Base-by-base conservation (phyloP, 2,797 vertebrate species). In the Tamandua tetradactyla region DNA sequence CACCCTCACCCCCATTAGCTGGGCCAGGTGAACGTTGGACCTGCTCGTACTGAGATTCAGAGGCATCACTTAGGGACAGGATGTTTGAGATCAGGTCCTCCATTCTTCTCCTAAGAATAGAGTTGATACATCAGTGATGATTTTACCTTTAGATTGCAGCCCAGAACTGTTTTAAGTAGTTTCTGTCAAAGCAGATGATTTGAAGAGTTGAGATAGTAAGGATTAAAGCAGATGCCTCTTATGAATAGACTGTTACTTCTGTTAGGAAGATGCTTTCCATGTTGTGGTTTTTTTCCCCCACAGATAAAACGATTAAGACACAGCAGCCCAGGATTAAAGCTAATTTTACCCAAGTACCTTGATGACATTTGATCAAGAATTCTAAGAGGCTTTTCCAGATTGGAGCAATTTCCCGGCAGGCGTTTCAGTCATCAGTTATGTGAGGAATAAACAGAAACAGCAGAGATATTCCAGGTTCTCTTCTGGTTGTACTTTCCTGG, bases 241-340 rank as follows among this genome's bases (percentile, higher is more conserved):
- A 22, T 30, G 75, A 78, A 74, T 64, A 61, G 57, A 64, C 78
- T 37, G 18, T 61, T 94, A 27, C 75, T 95, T 95, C 76, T 80
- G 61, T 68, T 91, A 87, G 91, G 32, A 32, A 87, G 90, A 72
- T 78, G 55, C 68, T 87, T 92, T 84, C 57, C 72, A 40, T 89
- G 57, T 92, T 93, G 10, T 47, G 7, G 10, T 47, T 47, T 47
- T 91, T 20, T 55, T 91, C 91, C 52, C 84, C 32, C 71, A 68
- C 49, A 89, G 94, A 87, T 96, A 85, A 95, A 91, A 87, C 81
- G 86, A 94, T 94, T 84, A 93, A 94, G 92, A 83, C 42, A 74
- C 78, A 49, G 84, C 55, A 85, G 81, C 74, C 89, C 62, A 57
- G 87, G 94, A 94, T 95, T 88, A 92, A 87, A 74, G 57, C 88